Base-by-base conservation (phyloP, 2,888 invertebrate genomes). In the Patella caerulea region DNA sequence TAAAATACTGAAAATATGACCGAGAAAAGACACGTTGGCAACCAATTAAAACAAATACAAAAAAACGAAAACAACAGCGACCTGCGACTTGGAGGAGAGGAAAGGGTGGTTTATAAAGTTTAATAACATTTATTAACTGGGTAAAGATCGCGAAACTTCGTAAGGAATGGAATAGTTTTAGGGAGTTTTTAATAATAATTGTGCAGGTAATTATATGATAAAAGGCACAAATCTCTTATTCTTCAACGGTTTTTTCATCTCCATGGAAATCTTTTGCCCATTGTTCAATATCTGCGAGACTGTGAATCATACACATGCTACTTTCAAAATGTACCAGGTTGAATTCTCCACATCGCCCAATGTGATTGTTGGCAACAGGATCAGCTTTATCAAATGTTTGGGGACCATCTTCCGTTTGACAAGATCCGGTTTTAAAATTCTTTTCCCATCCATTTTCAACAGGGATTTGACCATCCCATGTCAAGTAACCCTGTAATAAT, bases 191-290 rank as follows among this genome's bases (percentile, higher is more conserved):
- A 45, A 5, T 45, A 24, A 24, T 24, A 24, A 29, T 29, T 45
- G 45, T 45, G 45, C 9, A 45, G 9, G 7, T 7, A 45, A 45
- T 34, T 34, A 34, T 7, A 34, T 45, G 34, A 34, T 34, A 34
- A 34, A 34, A 34, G 4, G 34, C 4, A 34, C 34, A 34, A 34
- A 5, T 0, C 4, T 34, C 5, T 24, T 65, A 65, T 12, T 65
- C 19, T 65, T 65, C 19, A 24, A 65, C 65, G 11, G 65, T 65
- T 19, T 19, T 19, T 19, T 65, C 24, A 12, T 65, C 65, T 3
- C 65, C 65, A 19, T 65, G 65, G 65, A 65, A 65, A 24, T 65
- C 65, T 24, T 65, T 24, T 11, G 65, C 65, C 65, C 65, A 65
- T 65, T 65, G 65, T 24, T 65, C 65, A 14, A 65, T 24, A 24